phyloP scores from a whole-genome alignment of 2,113 vertebrate species.

The Origma solitaria region DNA sequence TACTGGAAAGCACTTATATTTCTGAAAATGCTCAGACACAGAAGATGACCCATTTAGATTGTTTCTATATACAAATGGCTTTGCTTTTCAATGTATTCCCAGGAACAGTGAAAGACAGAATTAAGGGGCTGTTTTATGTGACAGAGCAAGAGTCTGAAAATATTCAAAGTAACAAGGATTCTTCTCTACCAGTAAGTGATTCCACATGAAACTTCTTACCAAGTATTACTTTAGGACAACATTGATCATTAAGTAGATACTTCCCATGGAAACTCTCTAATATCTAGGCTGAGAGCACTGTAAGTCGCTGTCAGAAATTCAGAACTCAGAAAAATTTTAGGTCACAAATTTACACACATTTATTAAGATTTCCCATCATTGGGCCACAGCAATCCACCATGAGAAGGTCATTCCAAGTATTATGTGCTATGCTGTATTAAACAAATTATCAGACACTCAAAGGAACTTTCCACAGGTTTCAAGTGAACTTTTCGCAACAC shows the following conservation, averaged over 20 bases:
- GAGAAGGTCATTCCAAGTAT: not conserved
- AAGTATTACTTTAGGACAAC: not conserved
- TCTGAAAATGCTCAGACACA: not conserved
- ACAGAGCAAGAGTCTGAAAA: not conserved
- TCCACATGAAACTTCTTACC: not conserved
- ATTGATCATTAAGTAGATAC: not conserved
- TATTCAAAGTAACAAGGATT: not conserved
- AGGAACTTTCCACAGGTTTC: not conserved
- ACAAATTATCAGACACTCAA: not conserved
- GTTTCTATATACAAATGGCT: not conserved
- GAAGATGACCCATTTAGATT: not conserved
- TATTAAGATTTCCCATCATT: not conserved
- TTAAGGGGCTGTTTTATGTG: not conserved
- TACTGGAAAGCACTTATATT: not conserved
- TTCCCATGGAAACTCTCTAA: not conserved
- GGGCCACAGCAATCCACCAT: not conserved
- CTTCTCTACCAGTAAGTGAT: not conserved
- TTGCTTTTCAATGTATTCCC: not conserved
- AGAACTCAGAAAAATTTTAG: not conserved
- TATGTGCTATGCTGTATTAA: not conserved
- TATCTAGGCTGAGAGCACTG: accelerated
- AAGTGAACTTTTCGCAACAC: not conserved
- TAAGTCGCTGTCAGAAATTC: not conserved
- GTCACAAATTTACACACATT: not conserved
- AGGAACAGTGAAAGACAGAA: not conserved